Evolutionary conservation across 1,140 invertebrate species (phyloP).

Genomic region (Philotrypesis tridentata): DNA sequence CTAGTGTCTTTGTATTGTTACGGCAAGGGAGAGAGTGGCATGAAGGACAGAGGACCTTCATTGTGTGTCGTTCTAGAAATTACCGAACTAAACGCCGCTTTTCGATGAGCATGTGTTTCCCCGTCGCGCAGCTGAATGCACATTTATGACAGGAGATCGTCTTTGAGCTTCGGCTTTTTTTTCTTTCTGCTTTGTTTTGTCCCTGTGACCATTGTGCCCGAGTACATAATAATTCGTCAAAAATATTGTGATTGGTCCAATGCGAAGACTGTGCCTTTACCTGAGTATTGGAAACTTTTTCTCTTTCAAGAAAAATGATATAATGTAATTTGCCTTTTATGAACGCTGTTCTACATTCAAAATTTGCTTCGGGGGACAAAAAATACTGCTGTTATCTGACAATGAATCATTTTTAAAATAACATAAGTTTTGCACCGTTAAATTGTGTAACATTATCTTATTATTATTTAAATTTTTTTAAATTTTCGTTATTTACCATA

Average conservation of each 20-base stretch:
- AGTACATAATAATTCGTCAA: constrained; percentile 70
- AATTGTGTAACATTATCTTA: too few relatives aligned
- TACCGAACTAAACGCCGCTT: constrained; percentile 54
- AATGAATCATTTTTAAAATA: too few relatives aligned
- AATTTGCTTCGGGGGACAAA: too few relatives aligned
- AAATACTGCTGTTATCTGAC: too few relatives aligned
- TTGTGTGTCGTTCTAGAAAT: constrained; percentile 65
- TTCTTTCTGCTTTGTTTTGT: too few relatives aligned
- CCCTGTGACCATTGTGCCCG: constrained; percentile 63
- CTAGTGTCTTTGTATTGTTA: constrained; percentile 69
- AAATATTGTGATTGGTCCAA: constrained; percentile 73
- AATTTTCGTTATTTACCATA: too few relatives aligned
- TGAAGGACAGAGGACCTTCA: constrained; percentile 56
- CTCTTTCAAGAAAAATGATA: not conserved
- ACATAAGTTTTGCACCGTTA: too few relatives aligned
- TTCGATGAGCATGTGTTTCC: constrained; percentile 58
- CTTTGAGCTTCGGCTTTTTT: not conserved
- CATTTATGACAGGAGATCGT: constrained; percentile 54
- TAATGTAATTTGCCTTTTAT: constrained; percentile 25
- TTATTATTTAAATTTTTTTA: too few relatives aligned
- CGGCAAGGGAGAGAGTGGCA: constrained; percentile 43
- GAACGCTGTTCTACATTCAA: too few relatives aligned
- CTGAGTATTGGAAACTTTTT: constrained; percentile 47
- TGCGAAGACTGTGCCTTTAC: constrained; percentile 69
- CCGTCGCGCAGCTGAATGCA: constrained; percentile 64